Evolutionary conservation across 53 echinoderm and acorn worm genomes (phyloP).

Genomic region (Actinopyga echinites): DNA sequence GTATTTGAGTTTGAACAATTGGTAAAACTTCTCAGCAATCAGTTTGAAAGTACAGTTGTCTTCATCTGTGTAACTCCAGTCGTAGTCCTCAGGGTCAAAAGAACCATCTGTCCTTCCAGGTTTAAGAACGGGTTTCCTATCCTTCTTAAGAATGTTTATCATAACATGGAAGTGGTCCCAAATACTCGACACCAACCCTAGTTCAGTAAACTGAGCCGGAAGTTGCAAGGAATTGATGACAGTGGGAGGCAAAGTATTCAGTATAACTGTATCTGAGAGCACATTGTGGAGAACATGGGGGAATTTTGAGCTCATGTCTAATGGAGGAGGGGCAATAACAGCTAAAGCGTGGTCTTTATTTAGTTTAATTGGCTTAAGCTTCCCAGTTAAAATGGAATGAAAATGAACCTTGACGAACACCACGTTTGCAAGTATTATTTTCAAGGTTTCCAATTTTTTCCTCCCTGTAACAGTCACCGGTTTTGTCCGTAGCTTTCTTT

Average conservation of each 20-base stretch:
- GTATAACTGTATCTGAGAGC: background rate
- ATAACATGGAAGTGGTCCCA: background rate
- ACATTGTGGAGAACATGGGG: background rate
- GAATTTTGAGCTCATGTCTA: too few species aligned
- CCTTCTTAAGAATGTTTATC: background rate
- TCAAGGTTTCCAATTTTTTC: background rate
- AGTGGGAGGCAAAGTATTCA: background rate
- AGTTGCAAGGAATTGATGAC: background rate
- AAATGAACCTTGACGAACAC: background rate
- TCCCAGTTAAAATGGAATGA: too few species aligned
- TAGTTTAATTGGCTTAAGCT: too few species aligned
- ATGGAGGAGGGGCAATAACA: too few species aligned
- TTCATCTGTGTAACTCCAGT: conserved; percentile 28
- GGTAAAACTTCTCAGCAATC: conserved; percentile 60
- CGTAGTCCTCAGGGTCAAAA: conserved; percentile 22
- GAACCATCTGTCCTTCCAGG: background rate
- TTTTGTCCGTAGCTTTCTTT: background rate
- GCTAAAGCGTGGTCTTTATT: too few species aligned
- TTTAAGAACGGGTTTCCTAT: background rate
- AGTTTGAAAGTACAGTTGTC: background rate
- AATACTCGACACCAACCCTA: background rate
- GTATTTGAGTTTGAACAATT: conserved; percentile 44
- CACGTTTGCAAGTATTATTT: too few species aligned
- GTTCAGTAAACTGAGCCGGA: background rate
- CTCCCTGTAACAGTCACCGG: background rate